Conservation (phyloP, 2,888 invertebrate genomes). For the Lysandra coridon region DNA sequence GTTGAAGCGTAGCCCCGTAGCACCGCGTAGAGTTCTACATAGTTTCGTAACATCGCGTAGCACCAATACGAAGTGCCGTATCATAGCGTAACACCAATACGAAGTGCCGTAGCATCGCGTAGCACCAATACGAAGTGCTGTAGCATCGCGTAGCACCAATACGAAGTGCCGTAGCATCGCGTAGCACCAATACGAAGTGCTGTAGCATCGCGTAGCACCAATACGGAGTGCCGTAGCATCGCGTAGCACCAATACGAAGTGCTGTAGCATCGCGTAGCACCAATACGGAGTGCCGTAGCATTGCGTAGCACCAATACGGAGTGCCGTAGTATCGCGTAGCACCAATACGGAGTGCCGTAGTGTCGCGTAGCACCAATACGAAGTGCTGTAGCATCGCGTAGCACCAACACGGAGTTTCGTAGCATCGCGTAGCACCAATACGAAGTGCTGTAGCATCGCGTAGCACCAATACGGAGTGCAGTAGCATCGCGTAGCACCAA, state of each 20-base stretch:
- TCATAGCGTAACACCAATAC: neutral
- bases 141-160: no score
- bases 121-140: neutral
- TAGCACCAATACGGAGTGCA: neutral
- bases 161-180: no score
- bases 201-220: no score
- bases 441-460: neutral
- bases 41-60: neutral
- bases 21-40: neutral
- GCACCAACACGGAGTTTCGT: neutral
- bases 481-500: no score
- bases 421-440: neutral
- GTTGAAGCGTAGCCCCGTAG: neutral
- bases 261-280: no score
- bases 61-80: neutral
- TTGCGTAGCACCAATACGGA: neutral
- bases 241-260: no score
- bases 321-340: no score
- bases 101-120: neutral
- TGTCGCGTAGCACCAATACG: neutral
- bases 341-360: no score
- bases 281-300: neutral
- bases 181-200: no score
- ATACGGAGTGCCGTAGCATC: no score
- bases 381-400: neutral